phyloP scores from a whole-genome alignment of 2,888 invertebrate genomes.

The Caenorhabditis angaria region DNA sequence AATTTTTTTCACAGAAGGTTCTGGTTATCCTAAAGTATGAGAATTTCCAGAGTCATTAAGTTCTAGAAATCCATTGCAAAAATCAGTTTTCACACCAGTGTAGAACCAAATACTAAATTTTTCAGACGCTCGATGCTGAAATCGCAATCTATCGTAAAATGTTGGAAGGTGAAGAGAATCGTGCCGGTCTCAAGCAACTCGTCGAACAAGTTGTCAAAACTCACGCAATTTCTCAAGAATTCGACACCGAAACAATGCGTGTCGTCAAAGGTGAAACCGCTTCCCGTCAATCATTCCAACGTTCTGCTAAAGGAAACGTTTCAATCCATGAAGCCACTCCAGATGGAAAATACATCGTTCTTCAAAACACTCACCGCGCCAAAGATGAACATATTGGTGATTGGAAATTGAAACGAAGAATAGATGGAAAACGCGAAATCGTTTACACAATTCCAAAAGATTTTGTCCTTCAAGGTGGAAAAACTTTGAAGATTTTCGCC shows the following conservation, averaged over 20 bases:
- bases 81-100: too few species aligned
- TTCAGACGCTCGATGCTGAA: constrained; percentile 75
- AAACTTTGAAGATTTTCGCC: constrained; percentile 67
- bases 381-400: constrained; percentile 73
- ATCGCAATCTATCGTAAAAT: constrained; percentile 77
- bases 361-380: constrained; percentile 75
- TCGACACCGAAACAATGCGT: constrained; percentile 70
- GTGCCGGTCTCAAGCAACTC: constrained; percentile 72
- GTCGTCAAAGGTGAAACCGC: constrained; percentile 74
- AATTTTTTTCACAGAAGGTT: too few species aligned
- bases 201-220: constrained; percentile 73
- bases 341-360: constrained; percentile 74
- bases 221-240: constrained; percentile 66
- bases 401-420: constrained; percentile 73
- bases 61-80: too few species aligned
- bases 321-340: constrained; percentile 74
- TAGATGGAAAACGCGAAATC: constrained; percentile 72
- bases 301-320: constrained; percentile 75
- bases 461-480: constrained; percentile 69
- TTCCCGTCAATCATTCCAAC: constrained; percentile 75
- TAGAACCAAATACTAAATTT: constrained; percentile 3
- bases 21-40: too few species aligned
- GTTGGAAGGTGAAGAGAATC: constrained; percentile 76
- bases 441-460: constrained; percentile 71
- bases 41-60: too few species aligned